Evolutionary conservation across 1,140 invertebrate species (phyloP).

Genomic region (Aricia agestis): DNA sequence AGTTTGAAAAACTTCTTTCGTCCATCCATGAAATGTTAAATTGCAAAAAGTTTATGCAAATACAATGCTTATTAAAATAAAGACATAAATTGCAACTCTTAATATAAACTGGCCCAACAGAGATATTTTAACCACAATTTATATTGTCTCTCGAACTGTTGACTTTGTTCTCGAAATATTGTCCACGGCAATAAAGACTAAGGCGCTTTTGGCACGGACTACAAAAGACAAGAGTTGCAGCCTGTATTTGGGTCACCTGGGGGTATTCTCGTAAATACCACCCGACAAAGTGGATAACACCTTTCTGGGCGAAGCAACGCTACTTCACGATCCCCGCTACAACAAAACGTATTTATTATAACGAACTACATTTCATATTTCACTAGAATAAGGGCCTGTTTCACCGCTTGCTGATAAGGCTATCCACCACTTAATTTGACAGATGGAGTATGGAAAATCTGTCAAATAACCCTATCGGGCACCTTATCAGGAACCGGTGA

Average conservation of each 20-base stretch:
- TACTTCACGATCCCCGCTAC: neutral
- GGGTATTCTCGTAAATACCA: neutral
- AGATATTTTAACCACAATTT: neutral
- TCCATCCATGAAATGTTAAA: too few species aligned
- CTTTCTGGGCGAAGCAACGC: neutral
- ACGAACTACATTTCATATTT: too few species aligned
- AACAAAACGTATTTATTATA: too few species aligned
- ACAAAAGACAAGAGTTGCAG: neutral
- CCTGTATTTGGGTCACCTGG: neutral
- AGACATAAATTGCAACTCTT: neutral
- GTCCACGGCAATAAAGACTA: neutral
- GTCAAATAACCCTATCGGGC: too few species aligned
- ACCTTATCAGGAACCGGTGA: too few species aligned
- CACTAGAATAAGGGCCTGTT: too few species aligned
- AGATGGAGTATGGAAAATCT: too few species aligned
- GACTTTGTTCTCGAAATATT: conserved; percentile 1
- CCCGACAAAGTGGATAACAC: neutral
- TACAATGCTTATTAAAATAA: neutral
- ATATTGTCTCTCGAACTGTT: neutral
- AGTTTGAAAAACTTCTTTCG: too few species aligned
- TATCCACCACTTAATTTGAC: too few species aligned
- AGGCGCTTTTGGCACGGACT: neutral
- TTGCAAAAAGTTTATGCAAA: too few species aligned
- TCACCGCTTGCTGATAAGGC: too few species aligned
- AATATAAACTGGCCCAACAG: neutral